Evolutionary conservation across 2,113 vertebrate genomes (phyloP).

Genomic region (Otis tarda): DNA sequence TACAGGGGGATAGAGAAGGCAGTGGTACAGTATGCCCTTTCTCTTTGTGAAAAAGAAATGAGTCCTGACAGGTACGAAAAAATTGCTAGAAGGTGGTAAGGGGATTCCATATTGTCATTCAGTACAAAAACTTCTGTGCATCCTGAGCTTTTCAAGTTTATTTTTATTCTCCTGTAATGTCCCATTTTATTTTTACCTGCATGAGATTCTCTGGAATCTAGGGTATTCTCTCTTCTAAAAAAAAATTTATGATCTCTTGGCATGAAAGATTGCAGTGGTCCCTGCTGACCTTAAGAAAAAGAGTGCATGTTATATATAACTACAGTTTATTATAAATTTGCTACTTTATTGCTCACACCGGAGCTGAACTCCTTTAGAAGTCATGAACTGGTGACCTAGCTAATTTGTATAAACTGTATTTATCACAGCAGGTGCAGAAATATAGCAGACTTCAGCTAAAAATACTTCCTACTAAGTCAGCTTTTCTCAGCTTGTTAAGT

Average conservation of each 20-base stretch:
- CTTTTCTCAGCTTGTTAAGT: neutral
- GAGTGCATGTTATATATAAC: conserved; percentile 47
- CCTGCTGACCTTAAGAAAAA: conserved; percentile 45
- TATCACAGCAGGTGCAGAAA: conserved; percentile 54
- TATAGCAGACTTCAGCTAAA: conserved; percentile 38
- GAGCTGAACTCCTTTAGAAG: conserved; percentile 36
- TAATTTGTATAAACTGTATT: conserved; percentile 56
- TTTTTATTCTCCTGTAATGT: conserved; percentile 42
- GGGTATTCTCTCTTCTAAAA: conserved; percentile 21
- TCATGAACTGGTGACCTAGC: conserved; percentile 38
- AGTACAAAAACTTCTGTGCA: neutral
- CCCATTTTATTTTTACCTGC: conserved; percentile 36
- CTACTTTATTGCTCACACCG: neutral
- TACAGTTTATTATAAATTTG: conserved; percentile 29
- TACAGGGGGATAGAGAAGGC: neutral
- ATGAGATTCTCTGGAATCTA: conserved; percentile 6
- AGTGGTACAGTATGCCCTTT: neutral
- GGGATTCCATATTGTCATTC: neutral
- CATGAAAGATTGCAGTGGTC: conserved; percentile 20
- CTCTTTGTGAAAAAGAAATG: neutral
- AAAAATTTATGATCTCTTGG: conserved; percentile 21
- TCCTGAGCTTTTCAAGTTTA: conserved; percentile 30
- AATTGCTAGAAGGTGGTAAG: neutral
- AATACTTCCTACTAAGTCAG: conserved; percentile 33
- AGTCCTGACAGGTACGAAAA: neutral